Evolutionary conservation across 2,888 invertebrate species (phyloP).

Genomic region (Autographa pulchrina): DNA sequence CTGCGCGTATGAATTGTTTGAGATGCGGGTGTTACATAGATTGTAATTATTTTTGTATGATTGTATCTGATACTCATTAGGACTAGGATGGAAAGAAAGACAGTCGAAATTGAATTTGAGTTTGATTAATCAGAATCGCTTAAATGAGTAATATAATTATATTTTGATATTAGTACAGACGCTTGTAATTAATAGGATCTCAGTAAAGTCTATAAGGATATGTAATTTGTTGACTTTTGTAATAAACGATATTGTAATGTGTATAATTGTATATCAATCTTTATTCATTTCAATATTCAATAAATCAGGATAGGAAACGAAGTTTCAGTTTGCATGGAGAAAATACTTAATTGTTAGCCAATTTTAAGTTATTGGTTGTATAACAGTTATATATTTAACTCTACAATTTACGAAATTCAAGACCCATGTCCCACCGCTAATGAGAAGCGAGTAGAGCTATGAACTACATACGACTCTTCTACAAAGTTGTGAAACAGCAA

Average conservation of each 20-base stretch:
- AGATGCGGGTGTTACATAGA: background rate
- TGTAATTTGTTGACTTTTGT: background rate
- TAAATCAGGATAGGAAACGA: background rate
- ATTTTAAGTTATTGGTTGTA: background rate
- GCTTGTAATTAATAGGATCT: background rate
- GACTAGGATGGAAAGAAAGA: background rate
- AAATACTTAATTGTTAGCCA: background rate
- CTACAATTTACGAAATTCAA: too few relatives aligned
- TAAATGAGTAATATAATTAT: background rate
- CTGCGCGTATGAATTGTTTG: background rate
- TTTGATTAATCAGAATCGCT: background rate
- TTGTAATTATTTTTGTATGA: conserved; percentile 4
- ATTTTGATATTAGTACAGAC: background rate
- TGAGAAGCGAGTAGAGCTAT: too few relatives aligned
- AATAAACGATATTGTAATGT: background rate
- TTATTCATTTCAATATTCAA: background rate
- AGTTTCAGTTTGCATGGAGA: too few relatives aligned
- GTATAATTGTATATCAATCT: background rate
- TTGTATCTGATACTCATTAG: background rate
- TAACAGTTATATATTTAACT: background rate
- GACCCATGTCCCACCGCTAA: too few relatives aligned
- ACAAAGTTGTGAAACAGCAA: too few relatives aligned
- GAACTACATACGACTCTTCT: too few relatives aligned
- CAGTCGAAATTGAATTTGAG: background rate
- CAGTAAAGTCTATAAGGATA: background rate